Percentiles rank a stretch among this genome's conserved stretches.
phyloP scores from a whole-genome alignment of 2,888 invertebrate species.

The Merodon equestris region DNA sequence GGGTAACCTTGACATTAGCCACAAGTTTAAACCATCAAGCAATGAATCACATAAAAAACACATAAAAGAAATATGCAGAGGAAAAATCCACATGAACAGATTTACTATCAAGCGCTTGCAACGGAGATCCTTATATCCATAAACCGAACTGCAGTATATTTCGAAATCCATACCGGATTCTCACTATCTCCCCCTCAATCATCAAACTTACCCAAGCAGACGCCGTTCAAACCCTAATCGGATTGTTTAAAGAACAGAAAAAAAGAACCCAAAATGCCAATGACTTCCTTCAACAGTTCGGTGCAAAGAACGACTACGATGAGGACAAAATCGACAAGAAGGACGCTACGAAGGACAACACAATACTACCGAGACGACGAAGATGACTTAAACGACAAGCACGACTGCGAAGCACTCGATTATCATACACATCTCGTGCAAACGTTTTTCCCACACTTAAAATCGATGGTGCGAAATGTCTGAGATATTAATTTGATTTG shows the following conservation, averaged over 20 bases:
- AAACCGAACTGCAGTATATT: too few species aligned
- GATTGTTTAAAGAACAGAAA: neutral
- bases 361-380: constrained; percentile 29
- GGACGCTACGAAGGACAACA: neutral
- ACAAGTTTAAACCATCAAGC: too few species aligned
- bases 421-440: constrained; percentile 47
- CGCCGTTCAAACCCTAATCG: constrained; percentile 16
- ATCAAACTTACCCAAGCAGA: constrained; percentile 12
- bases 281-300: constrained; percentile 32
- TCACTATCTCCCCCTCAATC: neutral
- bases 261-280: constrained; percentile 38
- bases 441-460: constrained; percentile 63
- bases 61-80: too few species aligned
- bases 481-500: constrained; percentile 68
- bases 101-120: too few species aligned
- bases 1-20: too few species aligned
- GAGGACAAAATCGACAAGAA: too few species aligned
- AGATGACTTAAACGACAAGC: neutral
- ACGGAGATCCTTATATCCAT: too few species aligned
- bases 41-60: too few species aligned
- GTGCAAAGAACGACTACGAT: too few species aligned
- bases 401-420: constrained; percentile 31
- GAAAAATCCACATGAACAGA: too few species aligned
- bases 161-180: neutral
- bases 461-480: constrained; percentile 68